Conservation (phyloP, 2,113 vertebrate genomes). For the Saccopteryx leptura region DNA sequence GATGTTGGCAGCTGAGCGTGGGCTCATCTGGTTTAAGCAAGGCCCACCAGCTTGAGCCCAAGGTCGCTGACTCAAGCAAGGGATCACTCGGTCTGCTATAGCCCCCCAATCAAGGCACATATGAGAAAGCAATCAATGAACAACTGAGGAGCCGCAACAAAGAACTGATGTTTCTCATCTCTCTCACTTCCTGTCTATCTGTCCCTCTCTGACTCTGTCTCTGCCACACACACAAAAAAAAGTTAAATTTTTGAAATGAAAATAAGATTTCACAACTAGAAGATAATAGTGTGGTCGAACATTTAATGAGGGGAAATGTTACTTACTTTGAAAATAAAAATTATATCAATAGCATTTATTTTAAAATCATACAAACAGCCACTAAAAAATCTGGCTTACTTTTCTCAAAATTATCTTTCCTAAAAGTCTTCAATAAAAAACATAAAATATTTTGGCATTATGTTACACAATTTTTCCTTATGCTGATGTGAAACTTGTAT, state of each 20-base stretch:
- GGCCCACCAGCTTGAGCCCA: too few relatives aligned
- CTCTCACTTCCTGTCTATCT: too few relatives aligned
- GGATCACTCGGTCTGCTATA: too few relatives aligned
- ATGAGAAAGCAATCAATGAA: too few relatives aligned
- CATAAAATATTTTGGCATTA: neutral
- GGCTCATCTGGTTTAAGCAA: too few relatives aligned
- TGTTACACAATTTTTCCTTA: neutral
- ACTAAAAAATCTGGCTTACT: neutral
- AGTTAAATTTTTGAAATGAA: neutral
- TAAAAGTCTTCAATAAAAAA: conserved; percentile 24
- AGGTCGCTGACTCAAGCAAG: too few relatives aligned
- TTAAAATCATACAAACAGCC: neutral
- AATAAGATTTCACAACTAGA: neutral
- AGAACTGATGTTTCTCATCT: too few relatives aligned
- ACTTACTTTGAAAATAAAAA: conserved; percentile 20
- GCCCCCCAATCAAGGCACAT: too few relatives aligned
- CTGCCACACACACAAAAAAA: too few relatives aligned
- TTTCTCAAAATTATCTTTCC: conserved; percentile 33
- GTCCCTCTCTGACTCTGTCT: too few relatives aligned
- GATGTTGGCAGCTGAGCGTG: too few relatives aligned
- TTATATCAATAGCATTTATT: conserved; percentile 10
- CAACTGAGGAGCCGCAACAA: too few relatives aligned
- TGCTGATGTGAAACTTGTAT: neutral
- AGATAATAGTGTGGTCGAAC: neutral
- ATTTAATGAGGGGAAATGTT: neutral